Conservation (phyloP, 2,888 invertebrate species). For the Thymelicus sylvestris region DNA sequence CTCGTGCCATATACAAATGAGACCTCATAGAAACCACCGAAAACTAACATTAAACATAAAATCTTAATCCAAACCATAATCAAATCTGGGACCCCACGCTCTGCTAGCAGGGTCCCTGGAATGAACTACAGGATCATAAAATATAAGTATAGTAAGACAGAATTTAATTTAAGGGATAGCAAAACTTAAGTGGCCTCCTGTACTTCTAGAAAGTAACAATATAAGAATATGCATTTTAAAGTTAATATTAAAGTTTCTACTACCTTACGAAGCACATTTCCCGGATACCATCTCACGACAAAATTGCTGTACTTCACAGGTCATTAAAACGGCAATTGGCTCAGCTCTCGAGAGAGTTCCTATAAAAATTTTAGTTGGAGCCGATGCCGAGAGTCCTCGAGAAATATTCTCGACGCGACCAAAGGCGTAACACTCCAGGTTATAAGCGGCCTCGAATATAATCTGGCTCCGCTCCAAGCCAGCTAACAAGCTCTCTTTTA, state of each 20-base stretch:
- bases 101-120: too few relatives aligned
- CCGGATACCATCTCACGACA: slow-evolving; percentile 16
- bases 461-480: slow-evolving; percentile 33
- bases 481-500: slow-evolving; percentile 33
- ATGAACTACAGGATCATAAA: too few relatives aligned
- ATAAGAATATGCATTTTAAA: slow-evolving; percentile 5
- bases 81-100: too few relatives aligned
- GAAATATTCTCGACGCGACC: slow-evolving; percentile 33
- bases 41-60: too few relatives aligned
- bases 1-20: too few relatives aligned
- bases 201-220: slow-evolving; percentile 1
- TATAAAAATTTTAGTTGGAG: slow-evolving; percentile 37
- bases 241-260: slow-evolving; percentile 7
- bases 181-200: not conserved
- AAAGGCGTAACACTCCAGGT: slow-evolving; percentile 37
- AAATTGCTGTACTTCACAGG: slow-evolving; percentile 28
- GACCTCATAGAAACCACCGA: too few relatives aligned
- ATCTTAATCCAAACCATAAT: too few relatives aligned
- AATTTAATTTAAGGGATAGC: too few relatives aligned
- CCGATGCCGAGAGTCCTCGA: slow-evolving; percentile 32
- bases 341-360: slow-evolving; percentile 29
- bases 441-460: slow-evolving; percentile 35
- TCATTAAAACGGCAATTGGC: slow-evolving; percentile 37
- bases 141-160: too few relatives aligned
- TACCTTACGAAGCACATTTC: slow-evolving; percentile 18